Conservation (phyloP, 2,888 invertebrate species). For the Dicyrtoma fusca region DNA sequence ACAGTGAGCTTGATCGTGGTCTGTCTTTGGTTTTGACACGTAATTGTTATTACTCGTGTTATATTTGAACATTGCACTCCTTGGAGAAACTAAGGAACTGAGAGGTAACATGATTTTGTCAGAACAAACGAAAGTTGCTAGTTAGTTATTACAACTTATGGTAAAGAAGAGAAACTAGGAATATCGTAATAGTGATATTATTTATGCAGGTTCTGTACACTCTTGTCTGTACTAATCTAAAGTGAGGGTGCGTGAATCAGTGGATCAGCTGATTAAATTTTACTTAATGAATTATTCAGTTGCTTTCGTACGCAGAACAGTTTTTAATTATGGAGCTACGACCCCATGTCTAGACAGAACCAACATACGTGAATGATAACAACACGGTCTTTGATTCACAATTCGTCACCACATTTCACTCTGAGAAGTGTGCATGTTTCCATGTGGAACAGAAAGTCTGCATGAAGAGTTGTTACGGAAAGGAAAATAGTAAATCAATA, state of each 20-base stretch:
- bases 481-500: background rate
- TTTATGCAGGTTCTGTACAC: no score
- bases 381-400: background rate
- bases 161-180: background rate
- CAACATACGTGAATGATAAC: background rate
- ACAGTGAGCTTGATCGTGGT: background rate
- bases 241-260: no score
- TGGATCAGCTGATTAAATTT: no score
- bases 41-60: background rate
- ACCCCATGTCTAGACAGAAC: no score
- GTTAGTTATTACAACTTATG: background rate
- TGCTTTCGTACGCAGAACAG: no score
- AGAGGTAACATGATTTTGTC: slow-evolving; percentile 23
- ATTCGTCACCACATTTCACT: slow-evolving; percentile 2
- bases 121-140: background rate
- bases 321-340: no score
- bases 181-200: no score
- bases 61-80: slow-evolving; percentile 7
- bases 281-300: no score
- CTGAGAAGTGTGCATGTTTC: background rate
- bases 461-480: background rate
- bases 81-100: slow-evolving; percentile 26
- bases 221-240: background rate
- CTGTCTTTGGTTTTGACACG: background rate
- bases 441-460: background rate